Conservation (phyloP, 2,797 vertebrate genomes). For the Gambusia yucatana region DNA sequence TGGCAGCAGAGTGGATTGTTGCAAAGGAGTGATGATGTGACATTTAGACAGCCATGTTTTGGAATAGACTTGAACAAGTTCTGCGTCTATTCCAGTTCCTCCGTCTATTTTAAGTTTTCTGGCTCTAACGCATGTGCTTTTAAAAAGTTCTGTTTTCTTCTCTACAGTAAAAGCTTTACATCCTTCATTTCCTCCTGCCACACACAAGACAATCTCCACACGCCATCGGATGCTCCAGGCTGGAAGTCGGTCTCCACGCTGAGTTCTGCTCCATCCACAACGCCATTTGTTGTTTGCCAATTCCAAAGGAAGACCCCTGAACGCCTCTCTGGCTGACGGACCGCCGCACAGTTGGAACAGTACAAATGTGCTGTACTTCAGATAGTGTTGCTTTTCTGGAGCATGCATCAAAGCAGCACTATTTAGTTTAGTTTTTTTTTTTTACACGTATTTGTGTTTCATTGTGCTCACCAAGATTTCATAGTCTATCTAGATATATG, state of each 20-base stretch:
- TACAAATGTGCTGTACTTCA: conserved; percentile 51
- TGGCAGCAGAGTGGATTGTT: background rate
- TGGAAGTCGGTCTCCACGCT: conserved; percentile 42
- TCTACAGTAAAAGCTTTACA: conserved; percentile 70
- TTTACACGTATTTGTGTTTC: conserved; percentile 66
- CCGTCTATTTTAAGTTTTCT: background rate
- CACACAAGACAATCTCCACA: conserved; percentile 72
- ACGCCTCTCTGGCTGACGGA: conserved; percentile 42
- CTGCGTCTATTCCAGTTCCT: no score
- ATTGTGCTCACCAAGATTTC: conserved; percentile 43
- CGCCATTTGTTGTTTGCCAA: conserved; percentile 72
- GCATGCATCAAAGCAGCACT: conserved; percentile 60
- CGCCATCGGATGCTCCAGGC: conserved; percentile 57
- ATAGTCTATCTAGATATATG: conserved; percentile 10
- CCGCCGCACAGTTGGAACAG: conserved; percentile 30
- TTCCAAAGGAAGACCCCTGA: conserved; percentile 32
- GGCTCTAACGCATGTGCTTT: background rate
- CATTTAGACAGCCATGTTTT: background rate
- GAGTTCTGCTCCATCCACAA: conserved; percentile 68
- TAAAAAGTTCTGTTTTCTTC: background rate
- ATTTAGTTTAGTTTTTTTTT: conserved; percentile 46
- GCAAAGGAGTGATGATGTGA: background rate
- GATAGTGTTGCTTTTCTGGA: conserved; percentile 53
- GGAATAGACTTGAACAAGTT: background rate
- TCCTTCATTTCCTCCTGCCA: conserved; percentile 65